phyloP scores from a whole-genome alignment of 92 coral and sea anemone species.

The Palythoa heliodiscus region DNA sequence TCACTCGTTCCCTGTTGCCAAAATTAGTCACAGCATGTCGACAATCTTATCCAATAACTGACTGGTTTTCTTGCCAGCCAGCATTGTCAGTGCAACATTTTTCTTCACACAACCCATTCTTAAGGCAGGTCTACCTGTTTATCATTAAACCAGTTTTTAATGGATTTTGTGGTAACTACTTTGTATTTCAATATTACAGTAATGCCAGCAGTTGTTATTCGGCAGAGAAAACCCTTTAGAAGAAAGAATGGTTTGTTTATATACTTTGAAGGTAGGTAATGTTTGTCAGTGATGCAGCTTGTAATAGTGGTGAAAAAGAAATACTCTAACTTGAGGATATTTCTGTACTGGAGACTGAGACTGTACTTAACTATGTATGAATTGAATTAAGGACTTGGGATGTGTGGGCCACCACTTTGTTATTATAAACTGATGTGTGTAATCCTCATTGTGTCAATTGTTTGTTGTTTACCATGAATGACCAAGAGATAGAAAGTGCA shows the following conservation, averaged over 20 bases:
- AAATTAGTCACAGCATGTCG: conserved; percentile 13
- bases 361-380: no score
- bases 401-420: no score
- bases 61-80: conserved; percentile 38
- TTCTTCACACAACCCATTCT: not conserved
- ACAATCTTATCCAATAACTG: not conserved
- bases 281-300: not conserved
- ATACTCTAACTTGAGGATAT: no score
- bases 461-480: no score
- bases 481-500: no score
- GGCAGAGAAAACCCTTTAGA: conserved; percentile 96
- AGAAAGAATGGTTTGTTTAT: conserved; percentile 98
- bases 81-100: conserved; percentile 31
- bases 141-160: not conserved
- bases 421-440: no score
- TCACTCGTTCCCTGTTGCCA: conserved; percentile 44
- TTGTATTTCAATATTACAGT: conserved; percentile 50
- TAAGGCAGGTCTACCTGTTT: not conserved
- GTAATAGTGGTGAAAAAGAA: no score
- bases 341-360: no score
- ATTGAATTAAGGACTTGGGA: no score
- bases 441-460: no score
- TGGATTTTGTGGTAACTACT: not conserved
- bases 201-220: conserved; percentile 97
- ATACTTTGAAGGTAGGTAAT: conserved; percentile 88